phyloP scores from a whole-genome alignment of 2,888 invertebrate species.

The Incurvaria masculella region DNA sequence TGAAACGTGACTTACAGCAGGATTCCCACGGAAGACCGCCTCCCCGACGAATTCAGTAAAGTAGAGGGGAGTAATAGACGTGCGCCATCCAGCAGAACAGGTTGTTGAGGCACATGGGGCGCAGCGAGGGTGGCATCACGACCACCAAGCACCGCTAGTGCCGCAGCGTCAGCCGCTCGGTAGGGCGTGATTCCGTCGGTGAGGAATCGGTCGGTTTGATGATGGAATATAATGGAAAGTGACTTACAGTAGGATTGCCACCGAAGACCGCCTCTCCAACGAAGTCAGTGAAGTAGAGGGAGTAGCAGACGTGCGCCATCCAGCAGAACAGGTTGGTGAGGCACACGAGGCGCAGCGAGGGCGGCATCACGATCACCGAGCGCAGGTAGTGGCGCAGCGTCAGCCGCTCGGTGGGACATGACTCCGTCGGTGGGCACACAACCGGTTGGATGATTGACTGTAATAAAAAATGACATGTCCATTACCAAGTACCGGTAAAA shows the following conservation, averaged over 20 bases:
- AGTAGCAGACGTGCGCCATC: constrained; percentile 98
- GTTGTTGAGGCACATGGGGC: constrained; percentile 88
- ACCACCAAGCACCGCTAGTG: constrained; percentile 87
- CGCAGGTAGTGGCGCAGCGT: constrained; percentile 75
- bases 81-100: constrained; percentile 98
- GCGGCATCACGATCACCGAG: constrained; percentile 91
- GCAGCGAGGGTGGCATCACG: constrained; percentile 85
- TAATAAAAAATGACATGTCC: too few species aligned
- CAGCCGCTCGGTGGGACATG: constrained; percentile 27
- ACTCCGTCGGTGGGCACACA: constrained; percentile 18
- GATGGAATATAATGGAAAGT: too few species aligned
- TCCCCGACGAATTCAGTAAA: constrained; percentile 97
- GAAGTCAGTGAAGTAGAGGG: constrained; percentile 94
- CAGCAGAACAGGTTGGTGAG: constrained; percentile 94
- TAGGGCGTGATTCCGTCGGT: constrained; percentile 22
- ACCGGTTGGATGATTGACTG: background rate
- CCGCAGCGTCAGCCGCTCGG: constrained; percentile 51
- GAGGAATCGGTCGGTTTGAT: background rate
- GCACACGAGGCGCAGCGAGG: constrained; percentile 80
- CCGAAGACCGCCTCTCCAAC: constrained; percentile 88
- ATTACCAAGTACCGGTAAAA: too few species aligned
- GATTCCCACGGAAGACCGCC: constrained; percentile 84
- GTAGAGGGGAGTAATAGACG: constrained; percentile 92
- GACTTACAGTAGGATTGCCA: constrained; percentile 76
- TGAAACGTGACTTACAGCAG: constrained; percentile 59